Base-by-base conservation (phyloP, 2,113 vertebrate species). In the Poeciliopsis turrubarensis region DNA sequence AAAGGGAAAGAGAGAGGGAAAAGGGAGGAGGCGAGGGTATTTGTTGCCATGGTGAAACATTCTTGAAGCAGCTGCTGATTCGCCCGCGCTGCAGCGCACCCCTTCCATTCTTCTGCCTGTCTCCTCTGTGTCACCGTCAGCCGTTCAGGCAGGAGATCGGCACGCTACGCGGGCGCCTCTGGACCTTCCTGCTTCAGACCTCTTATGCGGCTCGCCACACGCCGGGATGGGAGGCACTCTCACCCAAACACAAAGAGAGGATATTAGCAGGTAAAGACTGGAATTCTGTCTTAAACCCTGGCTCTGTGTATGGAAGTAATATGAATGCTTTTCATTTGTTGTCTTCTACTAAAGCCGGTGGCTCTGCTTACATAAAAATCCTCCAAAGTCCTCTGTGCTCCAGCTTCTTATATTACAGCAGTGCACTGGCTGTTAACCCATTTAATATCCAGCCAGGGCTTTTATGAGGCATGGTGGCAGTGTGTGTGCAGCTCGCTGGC, bases 21-120 rank as follows among this genome's bases (percentile, higher is more conserved):
- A 30, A 76, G 84, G 80, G 85, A 79, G 81, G 84, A 81, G 85
- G 84, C 89, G 93, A 96, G 96, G 96, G 94, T 94, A 95, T 95
- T 94, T 96, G 98, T 99, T 99, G 95, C 97, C 96, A 99, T 96
- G 96, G 96, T 94, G 95, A 97, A 95, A 86, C 93, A 94, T 94
- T 93, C 93, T 96, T 94, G 94, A 94, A 95, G 95, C 97, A 97
- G 96, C 96, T 97, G 96, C 97, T 97, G 96, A 98, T 98, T 99
- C 94, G 96, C 96, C 95, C 89, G 93, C 93, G 85, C 91, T 81
- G 81, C 87, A 83, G 89, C 84, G 85, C 89, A 90, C 89, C 89
- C 80, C 75, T 87, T 81, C 85, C 78, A 88, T 88, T 88, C 85
- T 91, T 87, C 84, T 78, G 51, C 47, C 73, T 62, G 72, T 71